Conservation (phyloP, 2,797 vertebrate species). For the Sandelia bainsii region DNA sequence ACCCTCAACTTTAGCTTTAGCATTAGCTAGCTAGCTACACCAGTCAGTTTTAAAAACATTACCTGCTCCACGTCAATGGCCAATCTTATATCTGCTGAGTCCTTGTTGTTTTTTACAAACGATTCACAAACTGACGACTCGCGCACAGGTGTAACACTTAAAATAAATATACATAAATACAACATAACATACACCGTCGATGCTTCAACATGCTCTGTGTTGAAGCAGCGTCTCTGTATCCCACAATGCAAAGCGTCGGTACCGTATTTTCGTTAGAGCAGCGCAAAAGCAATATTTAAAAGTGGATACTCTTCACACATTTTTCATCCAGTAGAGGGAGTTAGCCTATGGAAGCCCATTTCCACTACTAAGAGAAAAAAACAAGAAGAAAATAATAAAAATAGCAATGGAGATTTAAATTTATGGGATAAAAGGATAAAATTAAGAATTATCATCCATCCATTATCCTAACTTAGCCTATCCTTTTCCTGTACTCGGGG, state of each 20-base stretch:
- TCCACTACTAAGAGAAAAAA: too few relatives aligned
- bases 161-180: neutral
- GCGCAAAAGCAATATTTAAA: conserved; percentile 20
- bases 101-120: neutral
- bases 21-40: conserved; percentile 12
- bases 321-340: conserved; percentile 45
- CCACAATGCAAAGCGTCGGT: conserved; percentile 74
- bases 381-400: too few relatives aligned
- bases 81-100: neutral
- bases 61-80: conserved; percentile 32
- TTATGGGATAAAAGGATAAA: too few relatives aligned
- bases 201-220: conserved; percentile 25
- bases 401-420: too few relatives aligned
- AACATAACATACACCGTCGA: conserved; percentile 24
- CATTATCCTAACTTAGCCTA: too few relatives aligned
- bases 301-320: neutral
- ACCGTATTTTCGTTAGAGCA: conserved; percentile 33
- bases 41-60: neutral
- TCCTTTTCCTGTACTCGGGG: too few relatives aligned
- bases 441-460: too few relatives aligned
- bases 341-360: too few relatives aligned
- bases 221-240: conserved; percentile 37
- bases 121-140: neutral
- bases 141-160: neutral
- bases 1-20: conserved; percentile 67